Evolutionary conservation across 2,888 invertebrate genomes (phyloP).

Genomic region (Frankliniella fusca): DNA sequence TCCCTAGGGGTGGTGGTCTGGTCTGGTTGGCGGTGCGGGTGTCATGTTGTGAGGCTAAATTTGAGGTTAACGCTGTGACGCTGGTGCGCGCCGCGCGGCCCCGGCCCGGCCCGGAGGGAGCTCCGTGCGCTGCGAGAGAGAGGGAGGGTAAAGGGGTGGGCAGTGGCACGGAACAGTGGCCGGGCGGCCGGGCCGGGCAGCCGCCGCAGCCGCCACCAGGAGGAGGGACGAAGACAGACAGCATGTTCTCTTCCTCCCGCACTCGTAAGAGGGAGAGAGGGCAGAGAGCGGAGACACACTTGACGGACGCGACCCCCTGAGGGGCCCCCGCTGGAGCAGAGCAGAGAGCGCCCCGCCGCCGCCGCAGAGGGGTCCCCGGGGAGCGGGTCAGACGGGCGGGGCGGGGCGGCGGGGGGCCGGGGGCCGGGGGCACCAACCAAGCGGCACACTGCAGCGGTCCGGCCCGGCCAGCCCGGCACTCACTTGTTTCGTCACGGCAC

Average conservation of each 20-base stretch:
- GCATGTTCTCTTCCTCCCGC: no score
- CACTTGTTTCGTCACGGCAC: slow-evolving; percentile 18
- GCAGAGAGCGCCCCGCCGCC: not conserved
- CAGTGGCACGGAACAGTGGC: slow-evolving; percentile 16
- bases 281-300: not conserved
- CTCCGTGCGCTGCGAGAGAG: not conserved
- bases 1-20: not conserved
- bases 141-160: not conserved
- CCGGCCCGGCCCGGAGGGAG: not conserved
- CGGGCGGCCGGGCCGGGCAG: not conserved
- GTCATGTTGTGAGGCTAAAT: no score
- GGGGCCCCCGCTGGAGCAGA: not conserved
- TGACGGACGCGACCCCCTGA: not conserved
- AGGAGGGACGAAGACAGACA: not conserved
- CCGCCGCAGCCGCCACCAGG: not conserved
- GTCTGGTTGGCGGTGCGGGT: not conserved
- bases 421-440: not conserved
- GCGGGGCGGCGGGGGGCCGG: not conserved
- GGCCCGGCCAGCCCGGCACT: not conserved
- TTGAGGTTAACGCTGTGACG: not conserved
- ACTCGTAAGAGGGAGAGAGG: no score
- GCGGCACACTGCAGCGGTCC: not conserved
- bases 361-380: not conserved
- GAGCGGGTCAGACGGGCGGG: not conserved
- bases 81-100: not conserved